Conservation (phyloP, 1,140 invertebrate species). For the Drosophila paulistorum region DNA sequence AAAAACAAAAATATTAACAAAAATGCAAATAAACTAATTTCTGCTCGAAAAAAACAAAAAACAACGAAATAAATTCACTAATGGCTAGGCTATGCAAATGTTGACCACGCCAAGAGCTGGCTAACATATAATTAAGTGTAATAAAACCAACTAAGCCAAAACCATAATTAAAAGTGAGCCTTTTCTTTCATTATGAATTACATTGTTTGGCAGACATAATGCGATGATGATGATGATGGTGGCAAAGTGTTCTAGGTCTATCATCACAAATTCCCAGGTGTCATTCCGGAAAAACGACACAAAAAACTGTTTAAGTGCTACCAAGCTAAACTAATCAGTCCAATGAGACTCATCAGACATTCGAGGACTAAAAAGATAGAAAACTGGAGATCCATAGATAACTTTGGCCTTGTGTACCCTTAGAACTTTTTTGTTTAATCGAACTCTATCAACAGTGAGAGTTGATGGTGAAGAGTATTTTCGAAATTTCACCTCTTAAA, state of each 20-base stretch:
- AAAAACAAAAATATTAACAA: not conserved
- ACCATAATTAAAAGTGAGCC: constrained; percentile 48
- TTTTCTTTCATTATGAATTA: constrained; percentile 24
- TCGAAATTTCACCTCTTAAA: no score
- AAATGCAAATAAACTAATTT: constrained; percentile 12
- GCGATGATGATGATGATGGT: not conserved
- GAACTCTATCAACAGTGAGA: no score
- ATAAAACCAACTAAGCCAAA: constrained; percentile 26
- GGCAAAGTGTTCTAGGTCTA: not conserved
- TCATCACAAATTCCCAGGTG: not conserved
- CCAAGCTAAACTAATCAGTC: not conserved
- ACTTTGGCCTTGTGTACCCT: no score
- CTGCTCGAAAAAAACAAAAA: constrained; percentile 32
- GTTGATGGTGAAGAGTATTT: no score
- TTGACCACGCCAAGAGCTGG: constrained; percentile 13
- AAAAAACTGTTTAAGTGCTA: not conserved
- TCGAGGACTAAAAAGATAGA: no score
- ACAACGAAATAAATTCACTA: not conserved
- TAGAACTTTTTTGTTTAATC: no score
- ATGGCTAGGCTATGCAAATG: constrained; percentile 66
- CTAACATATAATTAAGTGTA: constrained; percentile 57
- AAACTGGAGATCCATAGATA: no score
- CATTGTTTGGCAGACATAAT: constrained; percentile 11
- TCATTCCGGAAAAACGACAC: not conserved
- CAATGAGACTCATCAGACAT: not conserved